Percentiles rank a stretch among this genome's conserved stretches.
Conservation (phyloP, 2,113 vertebrate species). For the Pleuronectes platessa region DNA sequence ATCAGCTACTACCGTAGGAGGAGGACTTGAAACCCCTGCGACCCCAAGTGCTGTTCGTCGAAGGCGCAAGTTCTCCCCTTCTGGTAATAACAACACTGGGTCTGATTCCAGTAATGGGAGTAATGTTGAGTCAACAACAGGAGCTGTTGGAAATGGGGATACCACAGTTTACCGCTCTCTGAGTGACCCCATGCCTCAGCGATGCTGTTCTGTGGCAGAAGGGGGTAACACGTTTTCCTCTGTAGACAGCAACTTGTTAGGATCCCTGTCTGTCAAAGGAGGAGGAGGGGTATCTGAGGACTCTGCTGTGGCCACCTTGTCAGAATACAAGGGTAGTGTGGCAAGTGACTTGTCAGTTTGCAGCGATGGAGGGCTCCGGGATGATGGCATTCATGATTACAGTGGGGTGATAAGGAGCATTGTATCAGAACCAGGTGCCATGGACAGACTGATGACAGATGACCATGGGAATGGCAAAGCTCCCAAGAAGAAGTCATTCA, state of each 20-base stretch:
- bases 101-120: slow-evolving; percentile 87
- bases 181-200: slow-evolving; percentile 97
- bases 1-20: slow-evolving; percentile 39
- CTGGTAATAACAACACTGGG: slow-evolving; percentile 80
- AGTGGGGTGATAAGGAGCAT: slow-evolving; percentile 92
- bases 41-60: slow-evolving; percentile 89
- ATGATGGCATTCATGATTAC: slow-evolving; percentile 87
- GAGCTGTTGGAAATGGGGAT: slow-evolving; percentile 75
- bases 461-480: slow-evolving; percentile 90
- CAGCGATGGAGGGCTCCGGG: slow-evolving; percentile 87
- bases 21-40: slow-evolving; percentile 80
- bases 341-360: slow-evolving; percentile 93
- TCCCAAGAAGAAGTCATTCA: slow-evolving; percentile 97
- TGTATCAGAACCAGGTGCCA: slow-evolving; percentile 89
- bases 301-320: slow-evolving; percentile 68
- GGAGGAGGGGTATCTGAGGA: slow-evolving; percentile 55
- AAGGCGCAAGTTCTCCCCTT: slow-evolving; percentile 89
- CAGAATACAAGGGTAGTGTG: slow-evolving; percentile 86
- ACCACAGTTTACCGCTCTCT: slow-evolving; percentile 89
- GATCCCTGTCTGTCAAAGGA: slow-evolving; percentile 89
- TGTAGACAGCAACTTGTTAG: slow-evolving; percentile 94
- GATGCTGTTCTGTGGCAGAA: slow-evolving; percentile 83
- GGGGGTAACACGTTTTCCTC: slow-evolving; percentile 89
- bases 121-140: slow-evolving; percentile 67
- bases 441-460: slow-evolving; percentile 87